Evolutionary conservation across 2,797 vertebrate genomes (phyloP).

Genomic region (Tauraco hartlaubi): DNA sequence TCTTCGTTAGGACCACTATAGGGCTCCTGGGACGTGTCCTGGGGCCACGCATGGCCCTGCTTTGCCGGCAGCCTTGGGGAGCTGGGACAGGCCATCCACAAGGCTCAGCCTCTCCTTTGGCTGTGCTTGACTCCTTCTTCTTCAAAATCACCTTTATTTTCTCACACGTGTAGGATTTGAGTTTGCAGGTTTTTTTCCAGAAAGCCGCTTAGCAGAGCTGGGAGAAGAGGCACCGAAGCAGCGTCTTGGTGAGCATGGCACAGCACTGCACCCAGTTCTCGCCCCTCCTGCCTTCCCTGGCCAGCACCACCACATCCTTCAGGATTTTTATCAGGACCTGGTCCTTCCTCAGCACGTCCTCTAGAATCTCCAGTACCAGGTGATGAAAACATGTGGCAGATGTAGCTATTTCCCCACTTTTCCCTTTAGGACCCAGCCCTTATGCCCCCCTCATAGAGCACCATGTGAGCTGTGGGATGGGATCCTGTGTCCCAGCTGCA

Average conservation of each 20-base stretch:
- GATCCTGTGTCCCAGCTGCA: neutral
- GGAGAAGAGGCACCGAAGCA: neutral
- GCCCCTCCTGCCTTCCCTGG: accelerated
- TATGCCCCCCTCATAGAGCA: neutral
- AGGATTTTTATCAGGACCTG: neutral
- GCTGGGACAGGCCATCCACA: accelerated
- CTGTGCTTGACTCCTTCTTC: neutral
- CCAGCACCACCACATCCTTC: neutral
- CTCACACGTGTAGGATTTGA: neutral
- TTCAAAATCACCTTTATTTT: slow-evolving; percentile 42
- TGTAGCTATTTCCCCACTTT: neutral
- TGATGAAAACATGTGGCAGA: neutral
- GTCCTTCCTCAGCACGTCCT: neutral
- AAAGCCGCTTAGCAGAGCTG: neutral
- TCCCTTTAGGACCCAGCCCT: neutral
- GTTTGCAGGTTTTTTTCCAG: accelerated
- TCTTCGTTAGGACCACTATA: neutral
- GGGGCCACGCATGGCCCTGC: neutral
- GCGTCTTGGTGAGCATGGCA: accelerated
- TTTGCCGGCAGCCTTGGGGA: neutral
- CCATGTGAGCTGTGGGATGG: neutral
- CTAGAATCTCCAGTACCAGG: neutral
- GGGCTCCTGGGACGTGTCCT: neutral
- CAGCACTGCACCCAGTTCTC: neutral
- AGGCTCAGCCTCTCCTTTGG: neutral